Percentiles rank a stretch among this genome's conserved stretches.
Evolutionary conservation across 2,113 vertebrate species (phyloP).

Genomic region (Colossoma macropomum): DNA sequence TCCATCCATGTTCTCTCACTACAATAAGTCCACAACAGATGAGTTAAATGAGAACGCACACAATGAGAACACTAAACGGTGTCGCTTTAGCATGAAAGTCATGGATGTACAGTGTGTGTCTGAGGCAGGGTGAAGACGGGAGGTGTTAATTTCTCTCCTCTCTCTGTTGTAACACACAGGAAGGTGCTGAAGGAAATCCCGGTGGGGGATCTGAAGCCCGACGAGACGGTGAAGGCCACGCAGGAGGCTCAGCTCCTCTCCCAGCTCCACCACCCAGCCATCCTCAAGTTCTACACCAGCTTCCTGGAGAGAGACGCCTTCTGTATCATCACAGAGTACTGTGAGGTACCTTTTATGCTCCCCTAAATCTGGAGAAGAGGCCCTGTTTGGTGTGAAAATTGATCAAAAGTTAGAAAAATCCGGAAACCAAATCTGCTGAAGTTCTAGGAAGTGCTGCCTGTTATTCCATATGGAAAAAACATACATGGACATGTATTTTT

Average conservation of each 20-base stretch:
- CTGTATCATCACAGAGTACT: conserved; percentile 89
- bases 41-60: too few species aligned
- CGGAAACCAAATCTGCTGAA: too few species aligned
- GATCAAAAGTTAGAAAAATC: too few species aligned
- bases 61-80: too few species aligned
- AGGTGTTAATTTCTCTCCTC: background rate
- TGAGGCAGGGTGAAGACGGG: background rate
- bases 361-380: too few species aligned
- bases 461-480: too few species aligned
- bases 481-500: too few species aligned
- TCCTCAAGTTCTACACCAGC: conserved; percentile 85
- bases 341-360: conserved; percentile 76
- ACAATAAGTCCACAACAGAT: too few species aligned
- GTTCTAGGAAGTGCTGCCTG: too few species aligned
- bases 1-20: too few species aligned
- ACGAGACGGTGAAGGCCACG: conserved; percentile 85
- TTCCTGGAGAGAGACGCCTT: conserved; percentile 83
- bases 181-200: conserved; percentile 87
- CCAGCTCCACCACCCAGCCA: conserved; percentile 84
- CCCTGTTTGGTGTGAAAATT: background rate
- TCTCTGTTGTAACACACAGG: conserved; percentile 65
- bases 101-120: background rate
- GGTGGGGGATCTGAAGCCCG: conserved; percentile 80
- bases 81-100: too few species aligned
- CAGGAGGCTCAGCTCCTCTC: conserved; percentile 86